Percentiles rank a stretch among this genome's conserved stretches.
phyloP scores from a whole-genome alignment of 2,888 invertebrate species.

The Scaptomyza flava region DNA sequence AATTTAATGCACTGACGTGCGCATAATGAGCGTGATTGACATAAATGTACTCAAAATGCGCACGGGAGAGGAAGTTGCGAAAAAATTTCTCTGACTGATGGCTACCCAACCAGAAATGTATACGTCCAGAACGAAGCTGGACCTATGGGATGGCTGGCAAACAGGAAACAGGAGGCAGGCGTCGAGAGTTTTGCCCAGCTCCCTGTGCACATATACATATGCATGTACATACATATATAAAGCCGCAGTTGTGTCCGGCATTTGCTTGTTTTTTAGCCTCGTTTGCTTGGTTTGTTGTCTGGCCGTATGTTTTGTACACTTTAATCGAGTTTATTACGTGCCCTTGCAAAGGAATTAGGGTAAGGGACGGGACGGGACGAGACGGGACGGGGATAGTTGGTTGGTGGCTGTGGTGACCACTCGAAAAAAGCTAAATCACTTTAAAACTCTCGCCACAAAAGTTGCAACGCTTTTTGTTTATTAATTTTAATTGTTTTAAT shows the following conservation, averaged over 20 bases:
- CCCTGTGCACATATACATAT: not conserved
- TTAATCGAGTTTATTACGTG: conserved; percentile 77
- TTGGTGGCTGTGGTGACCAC: conserved; percentile 6
- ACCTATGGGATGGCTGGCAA: conserved; percentile 10
- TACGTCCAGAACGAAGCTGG: conserved; percentile 20
- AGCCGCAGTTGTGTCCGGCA: conserved; percentile 56
- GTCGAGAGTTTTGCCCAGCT: not conserved
- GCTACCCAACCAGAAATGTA: conserved; percentile 23
- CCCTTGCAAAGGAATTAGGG: conserved; percentile 22
- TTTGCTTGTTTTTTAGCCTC: conserved; percentile 46
- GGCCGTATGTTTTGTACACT: conserved; percentile 71
- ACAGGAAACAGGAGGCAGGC: not conserved
- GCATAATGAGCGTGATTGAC: conserved; percentile 77
- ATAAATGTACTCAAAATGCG: conserved; percentile 75
- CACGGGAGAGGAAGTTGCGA: conserved; percentile 49
- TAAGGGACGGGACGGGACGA: not conserved
- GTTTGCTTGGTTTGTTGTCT: conserved; percentile 48
- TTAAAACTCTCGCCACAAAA: conserved; percentile 60
- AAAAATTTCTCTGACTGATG: conserved; percentile 35
- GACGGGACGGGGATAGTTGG: not conserved
- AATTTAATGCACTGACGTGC: conserved; percentile 76
- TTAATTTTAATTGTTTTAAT: conserved; percentile 69
- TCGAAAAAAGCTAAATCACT: conserved; percentile 45
- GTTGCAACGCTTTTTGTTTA: conserved; percentile 60
- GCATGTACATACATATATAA: not conserved